phyloP scores from a whole-genome alignment of 1,140 invertebrate genomes.

The Sitophilus oryzae region DNA sequence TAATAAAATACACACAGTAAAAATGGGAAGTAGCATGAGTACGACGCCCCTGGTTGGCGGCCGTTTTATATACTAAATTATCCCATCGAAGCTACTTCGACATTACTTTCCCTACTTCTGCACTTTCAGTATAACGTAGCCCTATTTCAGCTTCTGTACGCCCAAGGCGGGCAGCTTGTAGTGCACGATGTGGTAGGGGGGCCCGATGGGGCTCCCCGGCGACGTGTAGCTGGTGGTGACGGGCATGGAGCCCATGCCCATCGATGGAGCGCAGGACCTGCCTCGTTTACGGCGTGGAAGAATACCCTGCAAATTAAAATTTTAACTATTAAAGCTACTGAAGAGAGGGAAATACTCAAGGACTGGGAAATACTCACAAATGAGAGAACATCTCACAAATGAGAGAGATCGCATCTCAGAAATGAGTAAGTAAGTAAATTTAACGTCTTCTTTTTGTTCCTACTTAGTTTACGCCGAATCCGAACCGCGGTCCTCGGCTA shows the following conservation, averaged over 20 bases:
- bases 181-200: conserved; percentile 66
- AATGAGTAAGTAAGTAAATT: no score
- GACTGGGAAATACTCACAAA: no score
- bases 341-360: no score
- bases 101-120: not conserved
- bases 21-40: no score
- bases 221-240: conserved; percentile 39
- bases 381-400: not conserved
- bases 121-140: conserved; percentile 14
- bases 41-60: no score
- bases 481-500: no score
- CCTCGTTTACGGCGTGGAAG: conserved; percentile 68
- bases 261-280: conserved; percentile 44
- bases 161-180: conserved; percentile 58
- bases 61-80: no score
- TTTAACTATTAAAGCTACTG: no score
- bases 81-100: not conserved
- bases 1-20: no score
- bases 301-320: conserved; percentile 52
- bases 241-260: conserved; percentile 30
- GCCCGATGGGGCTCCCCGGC: conserved; percentile 54
- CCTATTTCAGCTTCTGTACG: conserved; percentile 43
- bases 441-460: no score
- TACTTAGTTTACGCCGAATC: no score
- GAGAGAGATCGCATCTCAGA: no score